Evolutionary conservation across 2,113 vertebrate species (phyloP), one percentile per base, ranked within the genome.

Genomic region (Herpailurus yagouaroundi): DNA sequence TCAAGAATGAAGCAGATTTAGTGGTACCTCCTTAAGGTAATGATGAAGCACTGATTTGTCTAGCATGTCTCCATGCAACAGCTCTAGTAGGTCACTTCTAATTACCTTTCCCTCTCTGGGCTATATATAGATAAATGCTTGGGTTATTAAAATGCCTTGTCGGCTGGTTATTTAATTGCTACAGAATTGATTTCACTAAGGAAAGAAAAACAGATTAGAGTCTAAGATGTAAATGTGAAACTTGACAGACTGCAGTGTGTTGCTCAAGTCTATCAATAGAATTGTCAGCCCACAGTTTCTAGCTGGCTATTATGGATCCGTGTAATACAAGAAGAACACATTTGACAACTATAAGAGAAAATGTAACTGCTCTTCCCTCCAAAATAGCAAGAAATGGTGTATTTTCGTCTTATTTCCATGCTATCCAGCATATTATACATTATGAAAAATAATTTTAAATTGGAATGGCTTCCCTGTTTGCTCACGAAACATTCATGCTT

Each of bases 181-280:
- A 91, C 50, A 68, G 94, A 92, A 96, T 91, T 92, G 97, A 96
- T 97, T 97, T 95, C 90, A 94, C 68, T 76, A 92, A 91, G 90
- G 88, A 97, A 96, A 74, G 91, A 87, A 96, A 97, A 96, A 87
- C 97, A 97, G 95, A 97, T 96, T 88, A 88, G 80, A 90, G 84
- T 66, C 82, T 77, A 80, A 96, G 89, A 98, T 97, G 97, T 96
- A 97, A 98, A 98, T 96, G 97, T 64, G 90, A 96, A 66, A 96
- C 97, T 96, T 95, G 97, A 97, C 96, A 97, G 97, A 96, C 97
- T 95, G 95, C 69, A 48, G 94, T 69, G 86, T 85, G 90, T n/a
- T 89, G 94, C 94, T 96, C 38, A 4, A 83, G 83, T 93, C 97
- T 97, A 96, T 98, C 98, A 97, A 96, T 97, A 98, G 98, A 94